A percentile compares a stretch with the other conserved stretches of the same genome.
Evolutionary conservation across 2,888 invertebrate species (phyloP).

Genomic region (Leuctra nigra): DNA sequence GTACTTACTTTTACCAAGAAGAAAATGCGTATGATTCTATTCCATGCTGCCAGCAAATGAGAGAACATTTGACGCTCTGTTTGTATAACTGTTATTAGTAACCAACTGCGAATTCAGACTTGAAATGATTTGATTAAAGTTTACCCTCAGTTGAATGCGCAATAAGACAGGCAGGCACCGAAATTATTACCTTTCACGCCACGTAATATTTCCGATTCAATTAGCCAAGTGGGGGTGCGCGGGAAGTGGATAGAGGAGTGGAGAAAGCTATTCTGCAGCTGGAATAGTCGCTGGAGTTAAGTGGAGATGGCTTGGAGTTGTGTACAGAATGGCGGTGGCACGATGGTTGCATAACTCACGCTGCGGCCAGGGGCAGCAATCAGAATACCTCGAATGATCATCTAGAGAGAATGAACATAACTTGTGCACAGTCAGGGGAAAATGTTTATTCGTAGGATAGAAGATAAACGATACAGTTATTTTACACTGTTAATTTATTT

Average conservation of each 20-base stretch:
- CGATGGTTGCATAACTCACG: slow-evolving; percentile 5
- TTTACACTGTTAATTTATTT: too few species aligned
- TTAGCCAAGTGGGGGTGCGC: not conserved
- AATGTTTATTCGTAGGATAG: too few species aligned
- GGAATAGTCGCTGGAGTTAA: not conserved
- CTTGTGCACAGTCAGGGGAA: too few species aligned
- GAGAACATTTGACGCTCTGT: not conserved
- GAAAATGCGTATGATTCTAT: too few species aligned
- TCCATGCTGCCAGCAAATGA: too few species aligned
- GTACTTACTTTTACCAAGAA: too few species aligned
- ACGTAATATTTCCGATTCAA: slow-evolving; percentile 17
- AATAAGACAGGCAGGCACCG: slow-evolving; percentile 6
- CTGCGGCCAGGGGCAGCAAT: slow-evolving; percentile 2
- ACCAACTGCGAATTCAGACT: not conserved
- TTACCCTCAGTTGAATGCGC: not conserved
- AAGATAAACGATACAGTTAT: too few species aligned
- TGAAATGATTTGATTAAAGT: slow-evolving; percentile 8
- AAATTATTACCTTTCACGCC: slow-evolving; percentile 19
- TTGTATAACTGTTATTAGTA: not conserved
- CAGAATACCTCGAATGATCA: too few species aligned
- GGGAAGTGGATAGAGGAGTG: not conserved
- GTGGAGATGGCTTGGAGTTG: not conserved
- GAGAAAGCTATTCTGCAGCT: not conserved
- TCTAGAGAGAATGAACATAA: too few species aligned
- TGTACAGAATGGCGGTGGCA: not conserved